Conservation (phyloP, 2,888 invertebrate species). For the Seladonia tumulorum region DNA sequence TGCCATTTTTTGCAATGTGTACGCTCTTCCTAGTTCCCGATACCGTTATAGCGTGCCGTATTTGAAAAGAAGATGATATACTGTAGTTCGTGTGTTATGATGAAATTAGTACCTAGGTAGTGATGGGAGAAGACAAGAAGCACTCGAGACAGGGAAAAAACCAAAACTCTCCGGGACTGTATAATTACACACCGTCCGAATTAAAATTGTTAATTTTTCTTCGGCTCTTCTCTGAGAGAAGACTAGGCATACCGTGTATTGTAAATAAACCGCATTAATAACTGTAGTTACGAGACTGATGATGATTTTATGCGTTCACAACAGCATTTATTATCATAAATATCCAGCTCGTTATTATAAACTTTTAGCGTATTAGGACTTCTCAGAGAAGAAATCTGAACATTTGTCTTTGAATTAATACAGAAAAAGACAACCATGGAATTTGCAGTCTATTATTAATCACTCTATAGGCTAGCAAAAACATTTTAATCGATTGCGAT, state of each 20-base stretch:
- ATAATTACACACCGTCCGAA: neutral
- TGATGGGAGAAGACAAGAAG: neutral
- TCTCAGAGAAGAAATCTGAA: neutral
- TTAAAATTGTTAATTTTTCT: neutral
- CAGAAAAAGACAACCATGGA: neutral
- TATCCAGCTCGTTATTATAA: neutral
- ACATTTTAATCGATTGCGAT: neutral
- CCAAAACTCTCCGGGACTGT: neutral
- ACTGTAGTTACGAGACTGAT: neutral
- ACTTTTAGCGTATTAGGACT: neutral
- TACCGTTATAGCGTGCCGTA: neutral
- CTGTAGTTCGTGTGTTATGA: slow-evolving; percentile 4
- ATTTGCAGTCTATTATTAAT: neutral
- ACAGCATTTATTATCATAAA: neutral
- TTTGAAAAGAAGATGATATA: neutral
- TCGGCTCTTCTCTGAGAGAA: neutral
- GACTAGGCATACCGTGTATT: neutral
- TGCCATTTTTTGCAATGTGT: neutral
- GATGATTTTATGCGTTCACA: neutral
- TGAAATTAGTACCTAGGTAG: neutral
- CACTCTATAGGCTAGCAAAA: neutral
- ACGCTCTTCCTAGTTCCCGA: neutral
- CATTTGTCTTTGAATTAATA: neutral
- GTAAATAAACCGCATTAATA: neutral
- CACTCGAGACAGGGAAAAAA: neutral